Conservation (phyloP, 2,113 vertebrate species). For the Amphilophus citrinellus region DNA sequence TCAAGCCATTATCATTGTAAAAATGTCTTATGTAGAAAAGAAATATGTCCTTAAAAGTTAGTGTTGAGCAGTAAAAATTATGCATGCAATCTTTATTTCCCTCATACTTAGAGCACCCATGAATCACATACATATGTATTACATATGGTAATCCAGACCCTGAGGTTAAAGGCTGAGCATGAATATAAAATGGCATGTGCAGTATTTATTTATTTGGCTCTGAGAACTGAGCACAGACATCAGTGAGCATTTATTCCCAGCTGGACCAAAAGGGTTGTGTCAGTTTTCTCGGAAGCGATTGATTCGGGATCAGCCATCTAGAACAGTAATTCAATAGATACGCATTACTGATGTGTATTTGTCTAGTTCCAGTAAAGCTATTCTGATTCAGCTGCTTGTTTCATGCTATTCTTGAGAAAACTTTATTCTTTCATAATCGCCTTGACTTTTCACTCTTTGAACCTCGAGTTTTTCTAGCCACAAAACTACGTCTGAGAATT, state of each 20-base stretch:
- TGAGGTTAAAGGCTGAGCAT: neutral
- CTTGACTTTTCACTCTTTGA: conserved; percentile 31
- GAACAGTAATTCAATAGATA: conserved; percentile 34
- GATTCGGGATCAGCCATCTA: conserved; percentile 35
- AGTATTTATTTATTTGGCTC: conserved; percentile 21
- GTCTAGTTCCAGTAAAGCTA: conserved; percentile 37
- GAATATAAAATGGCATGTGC: conserved; percentile 2
- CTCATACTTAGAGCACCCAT: neutral
- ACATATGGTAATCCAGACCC: neutral
- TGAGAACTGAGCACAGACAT: conserved; percentile 5
- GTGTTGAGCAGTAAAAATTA: neutral
- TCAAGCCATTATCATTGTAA: neutral
- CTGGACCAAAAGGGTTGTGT: conserved; percentile 36
- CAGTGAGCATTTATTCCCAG: conserved; percentile 40
- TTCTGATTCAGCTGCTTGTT: conserved; percentile 4
- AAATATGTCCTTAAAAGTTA: neutral
- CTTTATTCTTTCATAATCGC: conserved; percentile 6
- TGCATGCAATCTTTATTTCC: neutral
- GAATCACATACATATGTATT: neutral
- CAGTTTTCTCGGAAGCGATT: conserved; percentile 49
- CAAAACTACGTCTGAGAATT: neutral
- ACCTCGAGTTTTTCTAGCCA: conserved; percentile 1
- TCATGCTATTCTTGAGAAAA: conserved; percentile 23
- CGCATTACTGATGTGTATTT: conserved; percentile 36
- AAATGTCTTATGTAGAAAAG: neutral